These are phyloP conservation scores for Lasioglossum lativentre DNA, from an alignment of 2,888 invertebrate genomes.

Conservation along the genomic window DNA sequence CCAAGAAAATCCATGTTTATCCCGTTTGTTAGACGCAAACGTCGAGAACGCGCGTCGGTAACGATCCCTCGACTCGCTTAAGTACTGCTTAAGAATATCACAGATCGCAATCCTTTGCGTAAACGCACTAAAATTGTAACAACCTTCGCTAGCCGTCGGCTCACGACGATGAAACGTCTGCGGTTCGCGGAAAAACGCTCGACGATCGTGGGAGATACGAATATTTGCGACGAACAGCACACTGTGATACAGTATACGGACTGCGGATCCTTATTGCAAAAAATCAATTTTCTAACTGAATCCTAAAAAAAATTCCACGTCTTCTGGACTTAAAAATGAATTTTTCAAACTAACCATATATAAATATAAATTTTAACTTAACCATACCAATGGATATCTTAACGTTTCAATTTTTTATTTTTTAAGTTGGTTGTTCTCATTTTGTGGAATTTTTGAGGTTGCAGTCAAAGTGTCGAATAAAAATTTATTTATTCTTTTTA, in stretches of 20 bases:
- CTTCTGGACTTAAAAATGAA: no score
- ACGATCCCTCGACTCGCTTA: slow-evolving; percentile 61
- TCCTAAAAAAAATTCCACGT: no score
- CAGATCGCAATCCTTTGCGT: slow-evolving; percentile 80
- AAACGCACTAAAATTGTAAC: slow-evolving; percentile 68
- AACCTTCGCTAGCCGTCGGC: slow-evolving; percentile 65
- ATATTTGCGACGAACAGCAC: slow-evolving; percentile 32
- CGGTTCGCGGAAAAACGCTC: slow-evolving; percentile 35
- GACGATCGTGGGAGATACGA: slow-evolving; percentile 26
- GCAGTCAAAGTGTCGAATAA: no score
- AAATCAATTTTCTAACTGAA: background rate
- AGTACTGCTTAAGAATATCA: slow-evolving; percentile 82
- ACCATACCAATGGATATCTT: no score
- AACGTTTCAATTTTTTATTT: no score
- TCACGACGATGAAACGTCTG: slow-evolving; percentile 52
- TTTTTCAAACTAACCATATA: no score
- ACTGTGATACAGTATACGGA: background rate
- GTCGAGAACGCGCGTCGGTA: slow-evolving; percentile 21
- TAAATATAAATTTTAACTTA: no score
- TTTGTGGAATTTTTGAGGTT: no score
- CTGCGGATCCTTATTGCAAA: background rate
- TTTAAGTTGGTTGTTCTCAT: no score
- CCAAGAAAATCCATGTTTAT: background rate
- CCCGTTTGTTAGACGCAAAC: background rate
- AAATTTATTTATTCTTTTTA: no score